A percentile compares a stretch with the other conserved stretches of the same genome.
Conservation (phyloP, 2,888 invertebrate genomes). For the Cylloceria caligata region DNA sequence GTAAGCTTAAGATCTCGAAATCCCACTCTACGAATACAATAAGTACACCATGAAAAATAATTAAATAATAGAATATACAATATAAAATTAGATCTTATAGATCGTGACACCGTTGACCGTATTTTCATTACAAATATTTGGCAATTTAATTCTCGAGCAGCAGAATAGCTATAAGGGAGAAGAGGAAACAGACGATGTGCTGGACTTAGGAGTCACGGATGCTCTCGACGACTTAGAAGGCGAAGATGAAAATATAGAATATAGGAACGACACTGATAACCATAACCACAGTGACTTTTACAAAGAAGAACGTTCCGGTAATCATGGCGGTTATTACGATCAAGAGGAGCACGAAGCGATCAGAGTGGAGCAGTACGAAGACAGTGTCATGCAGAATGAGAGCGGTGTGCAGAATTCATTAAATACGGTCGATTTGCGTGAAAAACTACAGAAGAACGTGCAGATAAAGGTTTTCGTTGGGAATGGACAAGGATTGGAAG, state of each 20-base stretch:
- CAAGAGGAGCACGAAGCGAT: constrained; percentile 73
- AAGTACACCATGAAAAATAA: constrained; percentile 20
- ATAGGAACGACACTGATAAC: constrained; percentile 78
- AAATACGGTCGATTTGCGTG: constrained; percentile 78
- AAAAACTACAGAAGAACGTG: constrained; percentile 80
- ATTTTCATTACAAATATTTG: constrained; percentile 79
- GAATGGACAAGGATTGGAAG: constrained; percentile 78
- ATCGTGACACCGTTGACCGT: constrained; percentile 65
- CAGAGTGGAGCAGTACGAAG: constrained; percentile 71
- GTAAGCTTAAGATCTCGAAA: constrained; percentile 1
- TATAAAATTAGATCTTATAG: constrained; percentile 59
- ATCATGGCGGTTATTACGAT: constrained; percentile 75
- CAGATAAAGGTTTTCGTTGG: constrained; percentile 74
- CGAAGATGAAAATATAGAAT: constrained; percentile 82
- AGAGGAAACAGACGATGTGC: constrained; percentile 84
- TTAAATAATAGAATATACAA: constrained; percentile 33
- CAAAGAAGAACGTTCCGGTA: constrained; percentile 75
- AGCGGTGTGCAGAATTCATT: constrained; percentile 70
- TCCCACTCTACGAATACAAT: constrained; percentile 17
- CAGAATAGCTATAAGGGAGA: constrained; percentile 84
- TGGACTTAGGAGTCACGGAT: constrained; percentile 84
- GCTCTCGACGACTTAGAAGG: constrained; percentile 83
- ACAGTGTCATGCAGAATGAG: constrained; percentile 69
- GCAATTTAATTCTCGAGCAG: constrained; percentile 79
- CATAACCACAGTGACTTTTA: constrained; percentile 79